These are phyloP conservation scores for Pleuronectes platessa DNA, from an alignment of 2,113 vertebrate genomes.

Conservation along the genomic window DNA sequence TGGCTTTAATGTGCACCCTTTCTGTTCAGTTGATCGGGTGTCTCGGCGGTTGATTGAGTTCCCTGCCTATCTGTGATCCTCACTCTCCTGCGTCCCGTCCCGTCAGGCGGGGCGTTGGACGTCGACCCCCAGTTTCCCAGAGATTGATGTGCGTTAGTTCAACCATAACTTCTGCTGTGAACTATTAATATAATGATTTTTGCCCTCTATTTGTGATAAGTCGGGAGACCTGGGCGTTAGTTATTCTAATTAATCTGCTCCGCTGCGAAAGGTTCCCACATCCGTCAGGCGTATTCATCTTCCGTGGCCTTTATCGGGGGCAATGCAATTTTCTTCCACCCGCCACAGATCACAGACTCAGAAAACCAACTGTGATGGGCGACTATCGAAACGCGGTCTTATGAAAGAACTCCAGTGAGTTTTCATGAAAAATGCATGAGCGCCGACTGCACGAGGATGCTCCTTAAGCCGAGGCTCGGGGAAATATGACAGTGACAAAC, in stretches of 20 bases:
- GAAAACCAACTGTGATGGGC: constrained; percentile 60
- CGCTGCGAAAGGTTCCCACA: constrained; percentile 46
- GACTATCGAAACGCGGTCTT: constrained; percentile 64
- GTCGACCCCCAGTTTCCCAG: constrained; percentile 35
- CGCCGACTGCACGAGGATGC: constrained; percentile 68
- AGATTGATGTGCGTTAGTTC: constrained; percentile 58
- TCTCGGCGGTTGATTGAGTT: constrained; percentile 34
- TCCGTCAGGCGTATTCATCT: constrained; percentile 54
- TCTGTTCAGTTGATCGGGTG: constrained; percentile 16
- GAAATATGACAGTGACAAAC: constrained; percentile 78
- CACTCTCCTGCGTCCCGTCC: constrained; percentile 50
- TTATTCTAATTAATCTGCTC: constrained; percentile 63
- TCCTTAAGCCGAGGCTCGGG: constrained; percentile 64
- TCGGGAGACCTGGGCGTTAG: constrained; percentile 26
- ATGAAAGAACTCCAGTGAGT: constrained; percentile 70
- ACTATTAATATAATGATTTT: constrained; percentile 46
- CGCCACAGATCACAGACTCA: constrained; percentile 64
- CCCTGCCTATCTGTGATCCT: constrained; percentile 42
- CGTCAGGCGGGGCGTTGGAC: constrained; percentile 30
- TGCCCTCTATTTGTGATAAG: constrained; percentile 37
- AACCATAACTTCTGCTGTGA: constrained; percentile 55
- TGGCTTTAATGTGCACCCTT: too few species aligned
- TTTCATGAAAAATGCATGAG: constrained; percentile 83
- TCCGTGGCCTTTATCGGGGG: constrained; percentile 63
- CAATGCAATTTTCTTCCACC: constrained; percentile 67